These are phyloP conservation scores for Sebastes iracundus DNA, from an alignment of 2,797 vertebrate genomes.

Conservation along the genomic window DNA sequence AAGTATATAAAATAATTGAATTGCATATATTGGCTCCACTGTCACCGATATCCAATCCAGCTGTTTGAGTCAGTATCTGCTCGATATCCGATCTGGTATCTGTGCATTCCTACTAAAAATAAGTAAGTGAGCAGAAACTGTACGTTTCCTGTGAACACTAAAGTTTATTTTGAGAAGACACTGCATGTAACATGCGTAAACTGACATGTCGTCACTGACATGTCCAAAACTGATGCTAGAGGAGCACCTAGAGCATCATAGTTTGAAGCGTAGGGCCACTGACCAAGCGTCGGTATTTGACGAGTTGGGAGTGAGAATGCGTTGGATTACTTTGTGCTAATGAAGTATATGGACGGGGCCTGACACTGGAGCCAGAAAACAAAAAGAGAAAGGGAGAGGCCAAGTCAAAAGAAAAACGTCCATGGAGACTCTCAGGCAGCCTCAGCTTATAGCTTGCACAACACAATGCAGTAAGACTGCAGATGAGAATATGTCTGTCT, in stretches of 20 bases:
- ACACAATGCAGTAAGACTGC: conserved; percentile 65
- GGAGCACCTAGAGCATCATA: background rate
- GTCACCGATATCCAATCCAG: too few relatives aligned
- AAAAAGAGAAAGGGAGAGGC: conserved; percentile 15
- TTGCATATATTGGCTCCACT: too few relatives aligned
- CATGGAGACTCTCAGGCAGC: conserved; percentile 20
- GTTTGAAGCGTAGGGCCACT: background rate
- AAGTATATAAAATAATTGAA: too few relatives aligned
- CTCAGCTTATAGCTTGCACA: conserved; percentile 38
- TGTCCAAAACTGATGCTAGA: background rate
- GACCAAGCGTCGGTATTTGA: background rate
- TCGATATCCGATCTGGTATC: too few relatives aligned
- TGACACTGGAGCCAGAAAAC: background rate
- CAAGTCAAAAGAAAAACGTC: conserved; percentile 27
- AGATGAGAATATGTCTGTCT: conserved; percentile 60
- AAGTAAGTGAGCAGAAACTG: too few relatives aligned
- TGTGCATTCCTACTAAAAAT: too few relatives aligned
- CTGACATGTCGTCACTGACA: too few relatives aligned
- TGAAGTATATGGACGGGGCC: background rate
- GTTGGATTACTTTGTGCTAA: background rate
- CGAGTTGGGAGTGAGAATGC: background rate
- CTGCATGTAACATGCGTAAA: too few relatives aligned
- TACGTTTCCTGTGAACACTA: too few relatives aligned
- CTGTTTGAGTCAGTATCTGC: too few relatives aligned
- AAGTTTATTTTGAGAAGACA: too few relatives aligned